Evolutionary conservation across 2,888 invertebrate genomes (phyloP).

Genomic region (Erebia aethiops): DNA sequence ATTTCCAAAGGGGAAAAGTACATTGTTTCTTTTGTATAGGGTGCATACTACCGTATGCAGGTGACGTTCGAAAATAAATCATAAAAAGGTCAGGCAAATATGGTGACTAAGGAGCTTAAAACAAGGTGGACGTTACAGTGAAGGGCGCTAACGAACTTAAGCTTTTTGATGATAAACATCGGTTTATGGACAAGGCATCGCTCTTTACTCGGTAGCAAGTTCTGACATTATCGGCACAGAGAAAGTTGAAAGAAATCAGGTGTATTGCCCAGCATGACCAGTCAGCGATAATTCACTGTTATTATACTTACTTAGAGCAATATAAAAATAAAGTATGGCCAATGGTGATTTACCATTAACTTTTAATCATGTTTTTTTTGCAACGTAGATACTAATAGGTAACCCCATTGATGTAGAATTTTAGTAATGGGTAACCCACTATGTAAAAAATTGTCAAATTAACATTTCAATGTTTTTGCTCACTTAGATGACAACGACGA

Average conservation of each 20-base stretch:
- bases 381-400: no score
- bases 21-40: slow-evolving; percentile 57
- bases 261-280: slow-evolving; percentile 3
- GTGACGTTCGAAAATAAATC: slow-evolving; percentile 57
- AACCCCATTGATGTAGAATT: no score
- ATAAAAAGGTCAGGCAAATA: slow-evolving; percentile 35
- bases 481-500: no score
- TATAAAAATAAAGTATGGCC: background rate
- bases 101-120: slow-evolving; percentile 11
- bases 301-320: background rate
- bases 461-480: no score
- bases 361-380: background rate
- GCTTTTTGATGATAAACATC: slow-evolving; percentile 17
- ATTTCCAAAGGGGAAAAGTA: slow-evolving; percentile 52
- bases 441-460: no score
- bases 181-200: slow-evolving; percentile 11
- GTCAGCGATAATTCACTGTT: background rate
- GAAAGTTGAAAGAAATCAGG: slow-evolving; percentile 22
- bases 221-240: slow-evolving; percentile 21
- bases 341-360: background rate
- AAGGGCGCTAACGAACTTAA: slow-evolving; percentile 17
- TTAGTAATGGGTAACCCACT: no score
- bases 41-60: slow-evolving; percentile 54
- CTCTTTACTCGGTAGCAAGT: slow-evolving; percentile 15
- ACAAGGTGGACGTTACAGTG: slow-evolving; percentile 20